Percentiles rank a stretch among this genome's conserved stretches.
Evolutionary conservation across 2,113 vertebrate species (phyloP).

Genomic region (Rhynchomys soricoides): DNA sequence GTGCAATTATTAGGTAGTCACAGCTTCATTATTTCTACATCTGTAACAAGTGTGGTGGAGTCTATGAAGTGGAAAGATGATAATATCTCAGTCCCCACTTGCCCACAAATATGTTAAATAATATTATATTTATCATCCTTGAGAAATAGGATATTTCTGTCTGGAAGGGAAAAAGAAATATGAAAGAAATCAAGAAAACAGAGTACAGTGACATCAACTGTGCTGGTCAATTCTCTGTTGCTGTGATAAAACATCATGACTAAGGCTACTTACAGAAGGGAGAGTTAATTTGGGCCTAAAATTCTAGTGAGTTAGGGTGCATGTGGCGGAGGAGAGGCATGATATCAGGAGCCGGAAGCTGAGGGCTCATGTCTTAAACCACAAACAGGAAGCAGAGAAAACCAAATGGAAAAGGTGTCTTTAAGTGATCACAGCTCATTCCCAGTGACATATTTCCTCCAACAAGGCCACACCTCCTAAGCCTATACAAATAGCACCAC

Average conservation of each 20-base stretch:
- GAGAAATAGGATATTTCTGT: conserved; percentile 19
- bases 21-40: background rate
- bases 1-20: background rate
- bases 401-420: background rate
- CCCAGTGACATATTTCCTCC: background rate
- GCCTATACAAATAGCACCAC: background rate
- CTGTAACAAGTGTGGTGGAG: background rate
- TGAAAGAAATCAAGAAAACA: background rate
- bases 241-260: background rate
- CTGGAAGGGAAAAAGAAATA: conserved; percentile 23
- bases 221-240: background rate
- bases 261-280: background rate
- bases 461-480: background rate
- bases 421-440: background rate
- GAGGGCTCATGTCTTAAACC: background rate
- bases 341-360: background rate
- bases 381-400: background rate
- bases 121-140: background rate
- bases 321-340: background rate
- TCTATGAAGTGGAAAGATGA: background rate
- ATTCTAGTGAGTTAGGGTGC: background rate
- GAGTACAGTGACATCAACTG: background rate
- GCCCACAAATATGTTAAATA: background rate
- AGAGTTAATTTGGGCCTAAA: background rate
- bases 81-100: background rate